Conservation (phyloP, 2,888 invertebrate species). For the Crossocerus cetratus region DNA sequence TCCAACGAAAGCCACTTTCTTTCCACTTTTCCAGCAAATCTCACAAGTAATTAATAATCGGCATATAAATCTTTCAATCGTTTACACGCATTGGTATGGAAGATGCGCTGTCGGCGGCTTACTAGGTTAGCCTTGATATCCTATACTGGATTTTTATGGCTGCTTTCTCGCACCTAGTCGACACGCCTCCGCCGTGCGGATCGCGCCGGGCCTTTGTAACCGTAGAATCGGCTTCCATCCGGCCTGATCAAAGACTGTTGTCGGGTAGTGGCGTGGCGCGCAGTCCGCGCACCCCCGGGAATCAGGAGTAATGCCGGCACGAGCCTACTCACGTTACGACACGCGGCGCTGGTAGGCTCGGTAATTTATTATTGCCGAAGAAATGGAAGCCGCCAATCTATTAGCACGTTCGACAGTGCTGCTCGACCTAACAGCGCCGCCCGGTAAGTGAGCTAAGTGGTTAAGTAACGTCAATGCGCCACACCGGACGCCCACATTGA, state of each 20-base stretch:
- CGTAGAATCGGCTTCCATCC: background rate
- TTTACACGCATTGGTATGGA: too few relatives aligned
- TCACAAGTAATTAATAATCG: too few relatives aligned
- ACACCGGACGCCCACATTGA: constrained; percentile 52
- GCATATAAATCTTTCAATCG: too few relatives aligned
- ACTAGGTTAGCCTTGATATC: too few relatives aligned
- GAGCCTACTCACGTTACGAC: constrained; percentile 45
- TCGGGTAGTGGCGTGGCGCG: constrained; percentile 18
- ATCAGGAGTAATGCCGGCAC: constrained; percentile 22
- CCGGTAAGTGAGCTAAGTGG: constrained; percentile 62
- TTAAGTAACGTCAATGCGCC: constrained; percentile 63
- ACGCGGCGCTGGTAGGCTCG: constrained; percentile 46
- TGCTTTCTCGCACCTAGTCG: too few relatives aligned
- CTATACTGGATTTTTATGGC: too few relatives aligned
- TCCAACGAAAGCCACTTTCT: too few relatives aligned
- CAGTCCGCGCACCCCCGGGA: constrained; percentile 23
- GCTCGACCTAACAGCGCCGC: constrained; percentile 49
- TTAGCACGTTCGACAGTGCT: constrained; percentile 63
- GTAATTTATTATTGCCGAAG: constrained; percentile 64
- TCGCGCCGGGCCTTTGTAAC: too few relatives aligned
- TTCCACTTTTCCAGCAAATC: too few relatives aligned
- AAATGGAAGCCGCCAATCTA: constrained; percentile 66
- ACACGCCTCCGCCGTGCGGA: too few relatives aligned
- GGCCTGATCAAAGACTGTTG: background rate
- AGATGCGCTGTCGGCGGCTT: too few relatives aligned